Base-by-base conservation (phyloP, 2,888 invertebrate genomes). In the Diarsia rubi region DNA sequence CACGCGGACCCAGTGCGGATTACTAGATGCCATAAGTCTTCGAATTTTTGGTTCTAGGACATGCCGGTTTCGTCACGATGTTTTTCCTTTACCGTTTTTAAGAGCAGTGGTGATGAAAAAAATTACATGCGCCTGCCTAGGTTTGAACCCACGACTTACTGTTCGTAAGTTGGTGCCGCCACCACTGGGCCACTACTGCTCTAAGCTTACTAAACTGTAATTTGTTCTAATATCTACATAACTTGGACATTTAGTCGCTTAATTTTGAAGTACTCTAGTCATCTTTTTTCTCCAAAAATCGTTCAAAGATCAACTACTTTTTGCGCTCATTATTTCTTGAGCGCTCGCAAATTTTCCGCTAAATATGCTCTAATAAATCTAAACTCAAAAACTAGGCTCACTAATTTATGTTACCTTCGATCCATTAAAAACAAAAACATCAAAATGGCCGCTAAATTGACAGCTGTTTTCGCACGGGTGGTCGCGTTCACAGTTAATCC, bases 381-480 rank as follows among this genome's bases (percentile, higher is more conserved):
- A 2, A 67, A 44, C 6, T 11, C 57, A 78, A 68, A 83, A 83
- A 76, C 65, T 73, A 75, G 60, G 37, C 69, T 57, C 62, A 60
- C 12, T 70, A 76, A 77, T 79, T 60, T 44, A 78, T 65, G 24
- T 70, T 73, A 79, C 64, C 45, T 74, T 76, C 77, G 68, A 69
- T 47, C 62, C 81, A 70, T 69, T 82, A 73, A 69, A 75, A 82
- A 83, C 75, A 76, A 75, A 75, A 77, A 83, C 81, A 83, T 83
- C 74, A 86, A 85, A 85, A 83, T 84, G 72, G 75, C 86, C 82
- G 87, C 86, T 73, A 86, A 85, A 74, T 73, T 92, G 89, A 92
- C 94, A 94, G 92, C 92, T 94, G 94, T 89, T 83, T 88, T 89
- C 88, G 85, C 91, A 89, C 90, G 95, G 94, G 95, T 95, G 95